phyloP scores from a whole-genome alignment of 2,888 invertebrate species.

The Caenorhabditis plicata region DNA sequence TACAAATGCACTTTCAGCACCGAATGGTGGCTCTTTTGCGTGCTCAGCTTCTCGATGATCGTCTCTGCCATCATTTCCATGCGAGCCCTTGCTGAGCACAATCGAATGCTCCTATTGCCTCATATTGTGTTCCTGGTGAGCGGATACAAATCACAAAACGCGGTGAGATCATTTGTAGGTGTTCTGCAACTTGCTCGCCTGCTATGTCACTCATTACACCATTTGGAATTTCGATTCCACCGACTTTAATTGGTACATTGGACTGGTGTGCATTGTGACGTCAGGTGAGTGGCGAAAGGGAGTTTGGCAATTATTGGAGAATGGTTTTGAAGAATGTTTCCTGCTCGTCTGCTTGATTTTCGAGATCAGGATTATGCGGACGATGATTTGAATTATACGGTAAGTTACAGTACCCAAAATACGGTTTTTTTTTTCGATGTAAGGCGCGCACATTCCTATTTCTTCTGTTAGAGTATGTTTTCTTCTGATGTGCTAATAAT shows the following conservation, averaged over 20 bases:
- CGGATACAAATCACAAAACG: not conserved
- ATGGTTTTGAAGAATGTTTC: conserved; percentile 35
- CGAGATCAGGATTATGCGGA: conserved; percentile 33
- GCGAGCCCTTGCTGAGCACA: conserved; percentile 49
- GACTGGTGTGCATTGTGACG: conserved; percentile 18
- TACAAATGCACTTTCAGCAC: too few relatives aligned
- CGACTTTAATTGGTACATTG: conserved; percentile 41
- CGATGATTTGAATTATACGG: conserved; percentile 40
- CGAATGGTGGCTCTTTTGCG: conserved; percentile 47
- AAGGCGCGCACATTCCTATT: too few relatives aligned
- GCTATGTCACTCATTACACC: conserved; percentile 17
- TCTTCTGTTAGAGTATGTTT: too few relatives aligned
- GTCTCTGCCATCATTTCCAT: conserved; percentile 51
- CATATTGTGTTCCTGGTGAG: conserved; percentile 53
- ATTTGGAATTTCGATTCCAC: conserved; percentile 29
- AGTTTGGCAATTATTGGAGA: too few relatives aligned
- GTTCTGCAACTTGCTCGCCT: conserved; percentile 18
- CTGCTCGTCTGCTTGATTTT: conserved; percentile 31
- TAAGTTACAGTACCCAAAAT: too few relatives aligned
- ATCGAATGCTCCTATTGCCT: conserved; percentile 41
- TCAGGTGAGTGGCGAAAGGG: conserved; percentile 31
- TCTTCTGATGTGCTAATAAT: too few relatives aligned
- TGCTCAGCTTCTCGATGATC: conserved; percentile 48
- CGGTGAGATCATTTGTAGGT: conserved; percentile 19
- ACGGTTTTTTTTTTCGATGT: too few relatives aligned